These are phyloP conservation scores for Leptogaster cylindrica DNA, from an alignment of 2,888 invertebrate species.

Conservation along the genomic window DNA sequence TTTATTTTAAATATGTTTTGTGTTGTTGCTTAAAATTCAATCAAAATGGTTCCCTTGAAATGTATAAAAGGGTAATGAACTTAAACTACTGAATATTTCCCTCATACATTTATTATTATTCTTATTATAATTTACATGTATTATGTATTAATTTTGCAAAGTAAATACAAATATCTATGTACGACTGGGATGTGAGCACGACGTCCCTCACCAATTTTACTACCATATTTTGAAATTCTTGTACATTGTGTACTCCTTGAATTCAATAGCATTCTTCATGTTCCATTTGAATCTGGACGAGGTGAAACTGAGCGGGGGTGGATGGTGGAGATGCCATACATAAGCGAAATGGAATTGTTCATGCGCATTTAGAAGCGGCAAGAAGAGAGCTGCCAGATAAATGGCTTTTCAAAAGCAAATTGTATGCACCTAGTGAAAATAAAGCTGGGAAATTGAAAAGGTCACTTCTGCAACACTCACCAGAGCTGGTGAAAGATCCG, in stretches of 20 bases:
- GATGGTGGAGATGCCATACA: conserved; percentile 4
- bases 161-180: no score
- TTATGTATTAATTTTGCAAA: no score
- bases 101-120: no score
- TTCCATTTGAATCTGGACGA: conserved; percentile 28
- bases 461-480: neutral
- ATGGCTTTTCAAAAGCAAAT: conserved; percentile 26
- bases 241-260: conserved; percentile 27
- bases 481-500: neutral
- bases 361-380: conserved; percentile 24
- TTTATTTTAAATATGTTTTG: no score
- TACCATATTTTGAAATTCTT: conserved; percentile 29
- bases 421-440: conserved; percentile 17
- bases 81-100: no score
- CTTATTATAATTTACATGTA: no score
- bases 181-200: no score
- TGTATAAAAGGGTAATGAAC: no score
- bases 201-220: no score
- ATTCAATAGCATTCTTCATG: conserved; percentile 35
- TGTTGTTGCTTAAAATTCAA: no score
- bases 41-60: no score
- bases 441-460: neutral
- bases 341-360: conserved; percentile 21
- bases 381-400: conserved; percentile 34
- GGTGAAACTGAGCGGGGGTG: neutral